Evolutionary conservation across 2,113 vertebrate genomes (phyloP).

Genomic region (Noturus placidus): DNA sequence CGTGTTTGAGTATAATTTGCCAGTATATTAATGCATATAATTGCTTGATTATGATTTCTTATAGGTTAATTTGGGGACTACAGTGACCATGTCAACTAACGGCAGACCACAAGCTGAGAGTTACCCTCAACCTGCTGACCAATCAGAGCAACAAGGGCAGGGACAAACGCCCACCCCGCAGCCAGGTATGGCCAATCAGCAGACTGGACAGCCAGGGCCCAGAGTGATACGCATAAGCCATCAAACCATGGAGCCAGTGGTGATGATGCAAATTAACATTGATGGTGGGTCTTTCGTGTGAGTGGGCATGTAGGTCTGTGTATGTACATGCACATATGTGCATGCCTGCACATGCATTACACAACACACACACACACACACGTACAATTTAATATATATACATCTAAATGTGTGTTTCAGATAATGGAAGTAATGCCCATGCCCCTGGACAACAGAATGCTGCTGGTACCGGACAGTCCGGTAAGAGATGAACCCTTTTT

Average conservation of each 20-base stretch:
- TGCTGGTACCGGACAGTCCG: constrained; percentile 65
- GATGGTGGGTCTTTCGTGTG: constrained; percentile 68
- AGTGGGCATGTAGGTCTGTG: background rate
- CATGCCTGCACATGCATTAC: background rate
- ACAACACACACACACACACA: too few relatives aligned
- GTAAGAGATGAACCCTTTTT: constrained; percentile 53
- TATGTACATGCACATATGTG: background rate
- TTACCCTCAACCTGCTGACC: constrained; percentile 66
- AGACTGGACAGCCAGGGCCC: constrained; percentile 67
- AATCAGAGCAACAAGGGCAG: constrained; percentile 73
- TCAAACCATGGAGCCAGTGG: constrained; percentile 87
- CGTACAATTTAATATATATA: background rate
- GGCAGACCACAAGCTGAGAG: constrained; percentile 72
- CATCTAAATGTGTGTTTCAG: constrained; percentile 49
- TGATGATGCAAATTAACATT: constrained; percentile 96
- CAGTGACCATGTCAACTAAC: constrained; percentile 81
- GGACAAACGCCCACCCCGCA: constrained; percentile 71
- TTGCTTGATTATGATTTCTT: background rate
- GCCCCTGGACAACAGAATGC: constrained; percentile 63
- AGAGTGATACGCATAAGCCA: constrained; percentile 90
- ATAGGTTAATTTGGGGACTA: constrained; percentile 90
- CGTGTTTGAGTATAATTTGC: background rate
- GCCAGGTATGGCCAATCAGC: constrained; percentile 71
- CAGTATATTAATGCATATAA: background rate
- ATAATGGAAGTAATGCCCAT: constrained; percentile 59